Evolutionary conservation across 2,797 vertebrate genomes (phyloP).

Genomic region (Lacerta agilis): DNA sequence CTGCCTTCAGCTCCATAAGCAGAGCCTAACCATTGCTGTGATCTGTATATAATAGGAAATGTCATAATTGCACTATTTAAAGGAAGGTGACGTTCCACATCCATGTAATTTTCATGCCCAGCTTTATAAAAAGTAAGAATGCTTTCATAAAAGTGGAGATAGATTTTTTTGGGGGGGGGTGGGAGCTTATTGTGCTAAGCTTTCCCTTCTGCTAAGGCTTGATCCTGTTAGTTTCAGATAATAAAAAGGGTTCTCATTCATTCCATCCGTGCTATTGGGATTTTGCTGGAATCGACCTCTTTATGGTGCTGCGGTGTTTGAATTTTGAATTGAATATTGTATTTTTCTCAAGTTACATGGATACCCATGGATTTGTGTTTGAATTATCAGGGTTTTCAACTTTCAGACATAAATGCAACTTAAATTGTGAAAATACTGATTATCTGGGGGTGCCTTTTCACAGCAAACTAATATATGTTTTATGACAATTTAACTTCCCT

Average conservation of each 20-base stretch:
- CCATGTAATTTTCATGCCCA: conserved; percentile 48
- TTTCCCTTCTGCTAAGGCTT: conserved; percentile 38
- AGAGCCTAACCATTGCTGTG: not conserved
- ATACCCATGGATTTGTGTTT: not conserved
- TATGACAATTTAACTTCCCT: not conserved
- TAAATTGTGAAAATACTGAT: not conserved
- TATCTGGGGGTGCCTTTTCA: not conserved
- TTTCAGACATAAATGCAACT: conserved; percentile 7
- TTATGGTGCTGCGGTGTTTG: not conserved
- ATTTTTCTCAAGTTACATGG: conserved; percentile 15
- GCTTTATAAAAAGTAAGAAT: conserved; percentile 43
- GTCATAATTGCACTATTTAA: conserved; percentile 51
- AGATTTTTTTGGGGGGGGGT: not conserved
- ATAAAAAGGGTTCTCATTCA: not conserved
- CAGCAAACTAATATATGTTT: not conserved
- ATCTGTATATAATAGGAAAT: conserved; percentile 28
- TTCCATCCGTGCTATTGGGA: not conserved
- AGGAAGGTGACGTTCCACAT: conserved; percentile 61
- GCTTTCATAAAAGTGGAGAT: conserved; percentile 56
- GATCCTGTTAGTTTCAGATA: conserved; percentile 12
- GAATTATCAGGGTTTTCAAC: not conserved
- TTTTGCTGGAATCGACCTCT: not conserved
- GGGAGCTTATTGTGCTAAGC: conserved; percentile 35
- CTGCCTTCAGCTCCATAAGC: not conserved
- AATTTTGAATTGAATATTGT: conserved; percentile 1